Conservation (phyloP, 2,888 invertebrate species). For the Cryptophagus acutangulus region DNA sequence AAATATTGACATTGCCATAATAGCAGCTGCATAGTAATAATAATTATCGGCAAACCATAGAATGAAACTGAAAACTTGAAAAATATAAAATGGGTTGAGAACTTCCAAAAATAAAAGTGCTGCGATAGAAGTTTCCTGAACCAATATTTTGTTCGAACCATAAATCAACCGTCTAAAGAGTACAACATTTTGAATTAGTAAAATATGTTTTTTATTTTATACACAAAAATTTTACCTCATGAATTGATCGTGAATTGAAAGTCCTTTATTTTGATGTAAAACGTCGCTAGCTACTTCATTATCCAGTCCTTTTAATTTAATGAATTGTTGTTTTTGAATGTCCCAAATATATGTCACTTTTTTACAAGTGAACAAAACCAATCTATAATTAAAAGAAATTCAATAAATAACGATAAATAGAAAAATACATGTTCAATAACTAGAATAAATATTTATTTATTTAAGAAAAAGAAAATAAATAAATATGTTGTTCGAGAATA, state of each 20-base stretch:
- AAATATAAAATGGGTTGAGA: constrained; percentile 92
- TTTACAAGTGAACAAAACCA: constrained; percentile 72
- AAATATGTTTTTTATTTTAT: constrained; percentile 25
- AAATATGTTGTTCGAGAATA: no score
- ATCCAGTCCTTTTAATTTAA: constrained; percentile 70
- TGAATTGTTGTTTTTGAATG: constrained; percentile 59
- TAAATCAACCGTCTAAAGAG: constrained; percentile 66
- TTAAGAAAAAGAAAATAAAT: no score
- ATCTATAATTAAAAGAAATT: constrained; percentile 21
- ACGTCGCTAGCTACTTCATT: constrained; percentile 58
- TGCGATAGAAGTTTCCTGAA: constrained; percentile 69
- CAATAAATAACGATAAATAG: neutral
- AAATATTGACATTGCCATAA: constrained; percentile 76
- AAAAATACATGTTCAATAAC: no score
- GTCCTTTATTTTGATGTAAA: constrained; percentile 60
- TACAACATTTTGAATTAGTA: constrained; percentile 5
- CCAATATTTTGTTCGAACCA: constrained; percentile 77
- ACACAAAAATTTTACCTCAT: constrained; percentile 57
- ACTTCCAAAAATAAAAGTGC: constrained; percentile 75
- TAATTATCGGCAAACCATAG: constrained; percentile 90
- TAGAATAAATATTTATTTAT: constrained; percentile 1
- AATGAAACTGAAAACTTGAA: constrained; percentile 85
- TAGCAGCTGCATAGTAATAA: constrained; percentile 83
- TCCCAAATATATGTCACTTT: constrained; percentile 83
- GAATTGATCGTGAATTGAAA: constrained; percentile 57